Evolutionary conservation across 2,797 vertebrate species (phyloP).

Genomic region (Sorex maritimensis): DNA sequence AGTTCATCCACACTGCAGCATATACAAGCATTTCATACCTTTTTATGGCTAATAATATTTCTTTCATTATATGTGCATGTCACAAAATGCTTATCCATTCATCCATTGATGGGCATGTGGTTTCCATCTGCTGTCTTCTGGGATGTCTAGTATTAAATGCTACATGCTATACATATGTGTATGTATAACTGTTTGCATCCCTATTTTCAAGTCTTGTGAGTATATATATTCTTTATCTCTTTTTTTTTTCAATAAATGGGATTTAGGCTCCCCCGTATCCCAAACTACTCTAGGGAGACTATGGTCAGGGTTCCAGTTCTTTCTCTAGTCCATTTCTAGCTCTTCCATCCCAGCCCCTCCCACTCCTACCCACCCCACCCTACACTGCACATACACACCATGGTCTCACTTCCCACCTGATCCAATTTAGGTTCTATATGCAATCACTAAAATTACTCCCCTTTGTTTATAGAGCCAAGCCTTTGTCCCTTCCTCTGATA

Average conservation of each 20-base stretch:
- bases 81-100: background rate
- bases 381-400: background rate
- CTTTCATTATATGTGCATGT: background rate
- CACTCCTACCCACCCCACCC: background rate
- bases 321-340: background rate
- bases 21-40: background rate
- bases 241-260: too few species aligned
- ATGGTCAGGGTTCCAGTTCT: background rate
- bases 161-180: background rate
- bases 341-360: background rate
- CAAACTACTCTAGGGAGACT: background rate
- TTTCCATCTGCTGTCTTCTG: background rate
- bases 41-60: background rate
- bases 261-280: background rate
- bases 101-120: too few species aligned
- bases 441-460: slow-evolving; percentile 17
- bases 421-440: background rate
- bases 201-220: slow-evolving; percentile 7
- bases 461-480: background rate
- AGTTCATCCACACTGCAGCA: background rate
- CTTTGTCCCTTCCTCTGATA: background rate
- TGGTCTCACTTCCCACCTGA: slow-evolving; percentile 4
- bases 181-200: background rate
- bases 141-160: background rate
- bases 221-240: too few species aligned